Base-by-base conservation (phyloP, 2,797 vertebrate species). In the Cygnus olor region DNA sequence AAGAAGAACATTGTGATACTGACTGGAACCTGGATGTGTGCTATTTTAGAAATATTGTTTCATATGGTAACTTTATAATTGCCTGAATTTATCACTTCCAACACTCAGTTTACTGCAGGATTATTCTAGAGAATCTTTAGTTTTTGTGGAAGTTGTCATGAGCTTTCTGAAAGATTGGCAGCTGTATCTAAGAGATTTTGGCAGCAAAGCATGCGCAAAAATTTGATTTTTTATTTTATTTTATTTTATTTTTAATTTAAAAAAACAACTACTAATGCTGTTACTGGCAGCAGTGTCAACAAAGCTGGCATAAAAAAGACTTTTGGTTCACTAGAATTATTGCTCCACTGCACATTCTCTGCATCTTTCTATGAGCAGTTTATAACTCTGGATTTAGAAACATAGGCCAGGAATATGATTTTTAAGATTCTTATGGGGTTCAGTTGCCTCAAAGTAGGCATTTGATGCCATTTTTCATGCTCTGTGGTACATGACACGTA, bases 401-500 rank as follows among this genome's bases (percentile, higher is more conserved):
- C 20, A 30, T 63, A 42, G n/a, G 8, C 34, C 16, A n/a, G 57
- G 19, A 80, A 6, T 64, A 58, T 24, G 18, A 47, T 65, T 72
- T 24, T 42, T 61, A 54, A 34, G 14, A 70, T 40, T 40, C 72
- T 5, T 34, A 15, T 3, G 0, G 47, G n/a, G 10, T 63, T 80
- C 58, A 10, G 30, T 57, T 85, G 49, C 66, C 45, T 72, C 58
- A 42, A 84, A 72, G 36, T 14, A 45, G 30, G 20, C 19, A 42
- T 53, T 42, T 10, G 4, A 42, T 86, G 58, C 54, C 11, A 30
- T 63, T 79, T 89, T 51, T 81, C 7, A n/a, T 86, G 45, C 6
- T 16, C 32, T 57, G 0, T 0, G 0, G 25, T 64, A 13, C 4
- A 0, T 30, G 36, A 68, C 24, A 42, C 3, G 22, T 2, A 4